Conservation (phyloP, 2,113 vertebrate species). For the Eulemur rufifrons region DNA sequence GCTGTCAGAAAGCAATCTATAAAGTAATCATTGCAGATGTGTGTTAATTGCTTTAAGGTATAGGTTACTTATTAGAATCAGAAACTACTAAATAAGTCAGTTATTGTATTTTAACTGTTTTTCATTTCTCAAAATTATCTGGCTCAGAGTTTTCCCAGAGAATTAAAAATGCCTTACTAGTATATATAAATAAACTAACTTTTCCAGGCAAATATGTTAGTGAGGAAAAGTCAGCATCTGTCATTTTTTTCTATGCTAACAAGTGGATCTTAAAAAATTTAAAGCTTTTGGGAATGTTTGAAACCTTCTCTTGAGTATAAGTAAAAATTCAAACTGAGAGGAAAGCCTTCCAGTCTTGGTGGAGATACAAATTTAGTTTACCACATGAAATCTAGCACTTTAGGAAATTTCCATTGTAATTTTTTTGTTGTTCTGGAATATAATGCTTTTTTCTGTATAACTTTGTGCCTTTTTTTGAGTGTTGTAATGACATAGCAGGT, state of each 20-base stretch:
- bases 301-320: not conserved
- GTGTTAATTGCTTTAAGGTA: not conserved
- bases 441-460: not conserved
- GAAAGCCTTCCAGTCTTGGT: not conserved
- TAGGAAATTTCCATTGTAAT: not conserved
- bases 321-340: not conserved
- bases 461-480: not conserved
- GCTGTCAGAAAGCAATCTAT: not conserved
- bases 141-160: not conserved
- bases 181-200: not conserved
- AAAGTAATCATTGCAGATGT: not conserved
- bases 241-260: not conserved
- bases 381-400: not conserved
- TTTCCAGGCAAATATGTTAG: not conserved
- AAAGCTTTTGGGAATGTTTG: not conserved
- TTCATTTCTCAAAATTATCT: not conserved
- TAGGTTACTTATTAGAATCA: not conserved
- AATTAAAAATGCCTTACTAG: slow-evolving; percentile 5
- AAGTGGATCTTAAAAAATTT: not conserved
- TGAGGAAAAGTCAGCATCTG: not conserved
- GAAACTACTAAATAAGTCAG: not conserved
- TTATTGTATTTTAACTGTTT: not conserved
- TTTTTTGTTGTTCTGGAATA: not conserved
- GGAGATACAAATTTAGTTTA: not conserved
- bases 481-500: not conserved